These are phyloP conservation scores for Phaetusa simplex DNA, from an alignment of 2,113 vertebrate genomes.

Conservation along the genomic window DNA sequence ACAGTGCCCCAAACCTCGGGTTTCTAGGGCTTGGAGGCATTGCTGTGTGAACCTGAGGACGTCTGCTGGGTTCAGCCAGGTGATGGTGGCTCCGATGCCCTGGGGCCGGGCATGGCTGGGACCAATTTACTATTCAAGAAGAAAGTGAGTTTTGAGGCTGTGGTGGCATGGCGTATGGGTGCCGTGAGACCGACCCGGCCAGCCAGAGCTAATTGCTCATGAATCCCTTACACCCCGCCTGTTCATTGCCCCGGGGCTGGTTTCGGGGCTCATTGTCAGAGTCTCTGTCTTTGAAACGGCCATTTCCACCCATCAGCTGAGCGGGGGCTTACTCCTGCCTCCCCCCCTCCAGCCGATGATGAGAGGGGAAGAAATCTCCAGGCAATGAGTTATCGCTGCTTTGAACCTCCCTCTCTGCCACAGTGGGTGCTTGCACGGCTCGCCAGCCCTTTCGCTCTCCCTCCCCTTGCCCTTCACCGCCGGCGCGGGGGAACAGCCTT, in stretches of 20 bases:
- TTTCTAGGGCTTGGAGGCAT: background rate
- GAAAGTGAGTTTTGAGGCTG: background rate
- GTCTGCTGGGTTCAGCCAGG: fast-evolving
- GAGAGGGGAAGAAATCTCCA: background rate
- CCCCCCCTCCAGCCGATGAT: background rate
- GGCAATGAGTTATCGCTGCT: background rate
- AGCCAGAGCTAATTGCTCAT: background rate
- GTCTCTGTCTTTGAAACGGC: background rate
- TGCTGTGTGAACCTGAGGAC: background rate
- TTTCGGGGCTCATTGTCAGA: background rate
- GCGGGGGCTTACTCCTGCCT: fast-evolving
- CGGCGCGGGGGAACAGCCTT: fast-evolving
- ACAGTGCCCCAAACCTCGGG: background rate
- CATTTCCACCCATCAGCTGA: background rate
- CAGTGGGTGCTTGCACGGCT: background rate
- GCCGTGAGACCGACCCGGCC: fast-evolving
- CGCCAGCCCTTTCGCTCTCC: background rate
- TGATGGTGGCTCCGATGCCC: fast-evolving
- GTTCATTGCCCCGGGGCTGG: fast-evolving
- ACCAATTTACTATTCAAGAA: background rate
- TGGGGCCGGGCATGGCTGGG: fast-evolving
- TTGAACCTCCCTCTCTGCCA: background rate
- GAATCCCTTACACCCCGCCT: fast-evolving
- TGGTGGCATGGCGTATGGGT: fast-evolving
- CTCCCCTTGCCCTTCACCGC: background rate